phyloP scores from a whole-genome alignment of 1,140 invertebrate genomes.

The Euborellia annulipes region DNA sequence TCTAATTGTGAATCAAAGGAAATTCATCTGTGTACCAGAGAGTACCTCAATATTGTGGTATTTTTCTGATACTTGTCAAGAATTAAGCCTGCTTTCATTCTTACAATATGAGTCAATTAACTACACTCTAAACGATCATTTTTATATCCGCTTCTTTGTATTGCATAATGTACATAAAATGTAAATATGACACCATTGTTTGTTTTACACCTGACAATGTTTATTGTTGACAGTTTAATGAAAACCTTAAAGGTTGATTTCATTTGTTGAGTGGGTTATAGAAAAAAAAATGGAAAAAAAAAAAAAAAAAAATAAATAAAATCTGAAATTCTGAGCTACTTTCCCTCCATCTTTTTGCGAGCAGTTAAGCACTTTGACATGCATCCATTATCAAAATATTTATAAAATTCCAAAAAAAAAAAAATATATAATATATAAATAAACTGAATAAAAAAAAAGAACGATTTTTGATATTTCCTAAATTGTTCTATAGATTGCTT shows the following conservation, averaged over 20 bases:
- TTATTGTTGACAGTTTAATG: constrained; percentile 18
- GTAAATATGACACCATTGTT: constrained; percentile 20
- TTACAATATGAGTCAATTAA: constrained; percentile 15
- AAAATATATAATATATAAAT: constrained; percentile 1
- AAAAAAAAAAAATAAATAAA: constrained; percentile 2
- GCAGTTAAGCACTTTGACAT: constrained; percentile 1
- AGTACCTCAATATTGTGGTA: too few relatives aligned
- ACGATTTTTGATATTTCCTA: too few relatives aligned
- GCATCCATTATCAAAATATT: constrained; percentile 3
- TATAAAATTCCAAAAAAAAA: neutral
- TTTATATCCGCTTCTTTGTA: constrained; percentile 14
- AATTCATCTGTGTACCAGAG: neutral
- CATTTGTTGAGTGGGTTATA: constrained; percentile 10
- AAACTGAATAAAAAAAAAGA: neutral
- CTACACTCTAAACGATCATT: constrained; percentile 10
- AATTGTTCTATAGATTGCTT: too few relatives aligned
- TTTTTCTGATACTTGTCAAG: neutral
- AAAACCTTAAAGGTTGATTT: constrained; percentile 10
- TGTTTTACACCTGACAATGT: constrained; percentile 20
- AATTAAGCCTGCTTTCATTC: constrained; percentile 9
- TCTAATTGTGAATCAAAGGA: constrained; percentile 2
- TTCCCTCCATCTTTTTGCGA: constrained; percentile 8
- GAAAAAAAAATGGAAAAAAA: neutral
- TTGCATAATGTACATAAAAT: constrained; percentile 16
- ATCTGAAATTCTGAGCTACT: constrained; percentile 4